Conservation (phyloP, 2,888 invertebrate genomes). For the Tenthredo scrophulariae region DNA sequence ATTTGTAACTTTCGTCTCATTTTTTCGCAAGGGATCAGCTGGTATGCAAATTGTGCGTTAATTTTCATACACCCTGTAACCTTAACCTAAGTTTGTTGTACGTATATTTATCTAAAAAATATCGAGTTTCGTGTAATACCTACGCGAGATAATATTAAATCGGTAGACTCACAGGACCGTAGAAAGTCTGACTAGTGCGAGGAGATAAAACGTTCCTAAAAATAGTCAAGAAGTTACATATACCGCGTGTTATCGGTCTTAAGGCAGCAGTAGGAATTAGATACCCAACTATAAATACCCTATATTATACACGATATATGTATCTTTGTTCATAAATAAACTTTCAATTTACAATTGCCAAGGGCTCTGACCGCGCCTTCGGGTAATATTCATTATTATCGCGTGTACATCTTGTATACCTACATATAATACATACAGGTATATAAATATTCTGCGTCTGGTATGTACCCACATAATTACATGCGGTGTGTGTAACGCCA, state of each 20-base stretch:
- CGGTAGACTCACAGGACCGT: not conserved
- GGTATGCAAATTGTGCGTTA: too few relatives aligned
- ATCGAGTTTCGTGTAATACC: constrained; percentile 12
- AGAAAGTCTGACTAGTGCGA: not conserved
- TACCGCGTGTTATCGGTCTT: not conserved
- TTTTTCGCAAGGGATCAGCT: too few relatives aligned
- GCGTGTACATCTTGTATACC: not conserved
- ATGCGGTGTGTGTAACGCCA: not conserved
- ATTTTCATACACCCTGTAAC: not conserved
- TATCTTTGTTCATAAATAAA: constrained; percentile 2
- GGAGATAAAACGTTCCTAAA: constrained; percentile 5
- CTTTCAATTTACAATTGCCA: not conserved
- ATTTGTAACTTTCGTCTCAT: too few relatives aligned
- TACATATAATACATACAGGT: not conserved
- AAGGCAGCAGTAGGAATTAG: not conserved
- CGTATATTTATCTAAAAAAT: not conserved
- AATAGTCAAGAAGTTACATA: constrained; percentile 3
- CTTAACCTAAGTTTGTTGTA: not conserved
- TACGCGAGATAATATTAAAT: not conserved
- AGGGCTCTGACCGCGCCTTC: not conserved
- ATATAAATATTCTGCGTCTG: not conserved
- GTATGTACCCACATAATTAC: not conserved
- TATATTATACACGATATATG: not conserved
- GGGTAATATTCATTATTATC: not conserved
- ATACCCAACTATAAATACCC: not conserved